Conservation (phyloP, 2,797 vertebrate genomes). For the Sebastes ruberrimus region DNA sequence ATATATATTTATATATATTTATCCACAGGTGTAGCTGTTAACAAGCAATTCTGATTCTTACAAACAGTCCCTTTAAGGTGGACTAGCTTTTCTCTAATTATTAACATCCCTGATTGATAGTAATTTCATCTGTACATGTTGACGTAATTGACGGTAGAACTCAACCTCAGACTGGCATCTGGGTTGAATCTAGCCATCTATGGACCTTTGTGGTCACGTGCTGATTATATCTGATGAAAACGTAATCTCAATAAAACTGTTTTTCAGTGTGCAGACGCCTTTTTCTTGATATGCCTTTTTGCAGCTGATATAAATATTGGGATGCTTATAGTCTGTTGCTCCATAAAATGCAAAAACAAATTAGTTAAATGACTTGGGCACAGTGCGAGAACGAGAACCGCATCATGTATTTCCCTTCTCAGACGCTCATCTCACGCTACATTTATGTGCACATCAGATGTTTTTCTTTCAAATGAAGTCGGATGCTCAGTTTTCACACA, state of each 20-base stretch:
- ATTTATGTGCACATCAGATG: constrained; percentile 12
- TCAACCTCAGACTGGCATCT: too few relatives aligned
- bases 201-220: background rate
- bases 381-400: background rate
- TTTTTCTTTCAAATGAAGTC: constrained; percentile 2
- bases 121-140: too few relatives aligned
- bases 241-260: background rate
- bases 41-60: too few relatives aligned
- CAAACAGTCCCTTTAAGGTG: too few relatives aligned
- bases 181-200: background rate
- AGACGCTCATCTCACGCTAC: background rate
- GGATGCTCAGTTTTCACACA: constrained; percentile 11
- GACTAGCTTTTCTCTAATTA: too few relatives aligned
- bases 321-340: background rate
- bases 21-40: too few relatives aligned
- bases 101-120: too few relatives aligned
- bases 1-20: too few relatives aligned
- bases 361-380: background rate
- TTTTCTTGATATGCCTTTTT: background rate
- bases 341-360: background rate
- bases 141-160: too few relatives aligned
- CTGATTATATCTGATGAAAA: background rate
- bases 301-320: background rate
- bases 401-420: background rate
- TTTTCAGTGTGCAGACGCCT: background rate